Conservation (phyloP, 2,797 vertebrate genomes). For the Gorsachius magnificus region DNA sequence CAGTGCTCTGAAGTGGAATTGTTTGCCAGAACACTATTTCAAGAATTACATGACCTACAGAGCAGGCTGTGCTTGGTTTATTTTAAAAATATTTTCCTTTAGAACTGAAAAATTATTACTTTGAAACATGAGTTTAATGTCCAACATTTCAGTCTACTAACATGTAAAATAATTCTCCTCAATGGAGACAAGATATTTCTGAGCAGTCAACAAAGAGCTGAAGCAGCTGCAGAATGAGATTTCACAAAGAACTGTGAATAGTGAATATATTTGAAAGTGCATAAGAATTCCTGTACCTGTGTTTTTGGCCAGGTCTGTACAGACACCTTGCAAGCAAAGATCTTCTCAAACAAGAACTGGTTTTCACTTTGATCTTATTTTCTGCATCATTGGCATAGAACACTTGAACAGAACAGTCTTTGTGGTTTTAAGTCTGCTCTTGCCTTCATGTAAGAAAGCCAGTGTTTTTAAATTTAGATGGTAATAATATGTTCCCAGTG, state of each 20-base stretch:
- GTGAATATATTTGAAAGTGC: neutral
- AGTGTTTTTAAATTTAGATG: conserved; percentile 54
- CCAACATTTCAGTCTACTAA: neutral
- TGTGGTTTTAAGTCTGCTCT: conserved; percentile 31
- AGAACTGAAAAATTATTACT: neutral
- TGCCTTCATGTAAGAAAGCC: neutral
- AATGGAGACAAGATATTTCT: neutral
- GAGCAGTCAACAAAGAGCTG: neutral
- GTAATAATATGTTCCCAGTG: conserved; percentile 36
- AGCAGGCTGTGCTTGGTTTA: neutral
- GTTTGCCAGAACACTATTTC: neutral
- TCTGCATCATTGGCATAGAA: neutral
- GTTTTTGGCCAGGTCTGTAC: neutral
- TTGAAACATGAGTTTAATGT: neutral
- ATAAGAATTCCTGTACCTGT: neutral
- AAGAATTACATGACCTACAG: neutral
- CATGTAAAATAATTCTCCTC: neutral
- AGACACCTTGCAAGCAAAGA: neutral
- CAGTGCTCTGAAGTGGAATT: neutral
- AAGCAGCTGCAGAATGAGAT: neutral
- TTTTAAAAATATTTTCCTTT: neutral
- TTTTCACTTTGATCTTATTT: neutral
- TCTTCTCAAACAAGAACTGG: neutral
- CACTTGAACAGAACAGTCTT: neutral
- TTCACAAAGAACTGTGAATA: neutral